Conservation (phyloP, 1,140 invertebrate species). For the Lamellibrachia luymesi region DNA sequence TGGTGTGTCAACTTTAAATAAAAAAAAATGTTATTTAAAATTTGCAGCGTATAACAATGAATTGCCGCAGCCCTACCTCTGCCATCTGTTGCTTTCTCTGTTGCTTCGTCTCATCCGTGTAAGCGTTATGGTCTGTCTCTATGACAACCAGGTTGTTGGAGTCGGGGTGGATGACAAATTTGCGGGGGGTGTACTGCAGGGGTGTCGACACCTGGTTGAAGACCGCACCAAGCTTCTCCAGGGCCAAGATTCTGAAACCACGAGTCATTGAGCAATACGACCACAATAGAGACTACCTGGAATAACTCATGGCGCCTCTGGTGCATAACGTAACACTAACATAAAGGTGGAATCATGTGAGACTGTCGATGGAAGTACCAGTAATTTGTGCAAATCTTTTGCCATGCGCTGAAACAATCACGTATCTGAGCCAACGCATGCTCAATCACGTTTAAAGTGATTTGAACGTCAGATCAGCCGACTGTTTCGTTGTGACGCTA, state of each 20-base stretch:
- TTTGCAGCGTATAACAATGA: neutral
- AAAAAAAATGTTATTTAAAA: no score
- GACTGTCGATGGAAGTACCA: no score
- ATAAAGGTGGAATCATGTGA: no score
- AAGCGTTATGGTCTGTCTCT: conserved; percentile 98
- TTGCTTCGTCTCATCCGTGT: conserved; percentile 94
- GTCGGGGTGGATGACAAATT: conserved; percentile 90
- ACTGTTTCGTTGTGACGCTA: no score
- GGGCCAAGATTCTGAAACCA: conserved; percentile 77
- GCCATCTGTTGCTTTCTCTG: conserved; percentile 80
- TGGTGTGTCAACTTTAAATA: no score
- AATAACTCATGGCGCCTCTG: no score
- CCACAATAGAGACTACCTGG: neutral
- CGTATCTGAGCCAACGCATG: no score
- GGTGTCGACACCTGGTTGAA: conserved; percentile 88
- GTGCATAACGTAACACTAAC: no score
- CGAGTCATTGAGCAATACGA: conserved; percentile 22
- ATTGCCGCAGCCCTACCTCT: conserved; percentile 56
- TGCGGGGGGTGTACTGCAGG: conserved; percentile 92
- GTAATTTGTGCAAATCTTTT: no score
- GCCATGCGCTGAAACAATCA: no score
- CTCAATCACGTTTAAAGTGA: no score
- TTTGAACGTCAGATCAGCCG: no score
- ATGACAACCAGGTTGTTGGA: conserved; percentile 85
- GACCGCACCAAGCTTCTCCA: conserved; percentile 97